phyloP scores from a whole-genome alignment of 2,888 invertebrate species.

The Carterocephalus palaemon region DNA sequence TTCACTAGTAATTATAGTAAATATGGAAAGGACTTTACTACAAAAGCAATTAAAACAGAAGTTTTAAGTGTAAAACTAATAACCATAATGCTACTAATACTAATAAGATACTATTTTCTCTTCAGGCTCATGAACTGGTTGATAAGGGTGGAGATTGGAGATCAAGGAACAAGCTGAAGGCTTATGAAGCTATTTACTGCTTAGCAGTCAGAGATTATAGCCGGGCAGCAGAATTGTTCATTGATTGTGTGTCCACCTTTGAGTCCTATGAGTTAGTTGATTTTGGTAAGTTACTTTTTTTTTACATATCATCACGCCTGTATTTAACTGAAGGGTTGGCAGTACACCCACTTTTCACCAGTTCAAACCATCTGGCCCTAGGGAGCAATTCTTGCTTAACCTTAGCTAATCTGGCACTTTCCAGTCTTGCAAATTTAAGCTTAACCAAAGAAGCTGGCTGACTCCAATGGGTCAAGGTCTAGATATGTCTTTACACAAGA shows the following conservation, averaged over 20 bases:
- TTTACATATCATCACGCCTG: no score
- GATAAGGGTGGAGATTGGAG: constrained; percentile 99
- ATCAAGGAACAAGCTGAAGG: constrained; percentile 96
- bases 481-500: neutral
- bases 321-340: no score
- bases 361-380: neutral
- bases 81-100: no score
- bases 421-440: neutral
- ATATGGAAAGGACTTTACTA: neutral
- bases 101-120: no score
- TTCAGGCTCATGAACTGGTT: constrained; percentile 82
- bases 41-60: neutral
- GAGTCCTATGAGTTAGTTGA: constrained; percentile 99
- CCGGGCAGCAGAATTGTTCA: constrained; percentile 94
- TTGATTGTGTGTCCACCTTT: constrained; percentile 99
- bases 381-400: neutral
- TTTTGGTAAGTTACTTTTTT: constrained; percentile 89
- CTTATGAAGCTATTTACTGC: constrained; percentile 97
- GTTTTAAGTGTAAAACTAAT: neutral
- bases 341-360: no score
- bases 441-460: neutral
- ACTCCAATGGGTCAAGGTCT: constrained; percentile 1
- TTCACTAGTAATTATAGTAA: no score
- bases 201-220: constrained; percentile 98
- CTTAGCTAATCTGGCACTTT: neutral